A percentile compares a stretch with the other conserved stretches of the same genome.
phyloP scores from a whole-genome alignment of 2,888 invertebrate species.

The Sialis lutaria region DNA sequence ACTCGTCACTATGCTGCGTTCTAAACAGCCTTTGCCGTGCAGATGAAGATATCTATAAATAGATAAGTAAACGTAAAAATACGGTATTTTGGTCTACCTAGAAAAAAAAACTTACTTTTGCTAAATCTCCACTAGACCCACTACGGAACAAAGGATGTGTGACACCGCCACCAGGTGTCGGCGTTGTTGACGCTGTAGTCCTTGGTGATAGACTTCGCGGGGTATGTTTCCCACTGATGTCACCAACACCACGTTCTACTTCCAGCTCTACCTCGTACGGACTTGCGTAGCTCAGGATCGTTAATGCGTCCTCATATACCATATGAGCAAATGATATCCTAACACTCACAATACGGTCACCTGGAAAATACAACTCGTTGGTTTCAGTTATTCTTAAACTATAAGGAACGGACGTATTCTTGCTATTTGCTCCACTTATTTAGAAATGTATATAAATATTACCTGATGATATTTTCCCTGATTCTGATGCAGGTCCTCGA shows the following conservation, averaged over 20 bases:
- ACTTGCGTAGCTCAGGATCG: slow-evolving; percentile 78
- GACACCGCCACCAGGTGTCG: slow-evolving; percentile 33
- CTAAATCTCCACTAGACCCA: slow-evolving; percentile 62
- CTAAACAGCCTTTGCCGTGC: slow-evolving; percentile 23
- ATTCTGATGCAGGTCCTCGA: slow-evolving; percentile 76
- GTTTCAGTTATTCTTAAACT: no score
- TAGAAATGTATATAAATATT: no score
- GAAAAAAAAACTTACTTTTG: slow-evolving; percentile 28
- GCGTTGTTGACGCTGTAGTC: slow-evolving; percentile 22
- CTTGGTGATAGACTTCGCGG: slow-evolving; percentile 5
- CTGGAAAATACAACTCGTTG: slow-evolving; percentile 27
- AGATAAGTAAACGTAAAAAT: not conserved
- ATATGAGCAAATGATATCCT: slow-evolving; percentile 77
- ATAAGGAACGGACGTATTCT: no score
- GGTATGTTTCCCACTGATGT: not conserved
- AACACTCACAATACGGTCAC: slow-evolving; percentile 73
- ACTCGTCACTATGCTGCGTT: slow-evolving; percentile 25
- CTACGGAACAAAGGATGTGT: slow-evolving; percentile 62
- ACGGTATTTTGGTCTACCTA: not conserved
- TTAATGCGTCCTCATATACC: slow-evolving; percentile 78
- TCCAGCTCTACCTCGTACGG: slow-evolving; percentile 76
- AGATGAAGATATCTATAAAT: slow-evolving; percentile 18
- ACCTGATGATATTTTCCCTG: slow-evolving; percentile 67
- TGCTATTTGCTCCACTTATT: no score
- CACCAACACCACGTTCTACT: slow-evolving; percentile 28